Evolutionary conservation across 2,797 vertebrate genomes (phyloP), one percentile per base, ranked within the genome.

Genomic region (Columba guinea): DNA sequence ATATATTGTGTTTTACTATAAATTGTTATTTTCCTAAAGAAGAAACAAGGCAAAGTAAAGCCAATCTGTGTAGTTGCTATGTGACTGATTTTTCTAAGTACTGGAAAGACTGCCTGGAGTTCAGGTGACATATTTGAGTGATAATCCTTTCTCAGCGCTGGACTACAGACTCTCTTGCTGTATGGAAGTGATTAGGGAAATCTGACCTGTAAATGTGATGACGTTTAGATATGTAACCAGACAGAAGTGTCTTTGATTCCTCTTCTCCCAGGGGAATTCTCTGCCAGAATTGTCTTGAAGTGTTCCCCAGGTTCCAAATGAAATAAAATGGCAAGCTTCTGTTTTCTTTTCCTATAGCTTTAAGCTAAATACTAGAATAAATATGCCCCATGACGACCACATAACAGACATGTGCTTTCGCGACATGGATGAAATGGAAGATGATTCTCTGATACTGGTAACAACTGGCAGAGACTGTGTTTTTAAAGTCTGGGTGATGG

Each of bases 401-500:
- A 97, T 99, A 95, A 99, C 98, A 52, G 98, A 97, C 90, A 91
- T 99, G 96, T 99, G 98, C 97, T 99, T 99, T 88, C 97, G 98
- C 94, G 97, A 95, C 22, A 81, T 95, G 64, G 55, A 93, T 53
- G 96, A 86, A 39, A 53, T 93, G 74, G 97, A 97, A 94, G 94
- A 97, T 7, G 96, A 95, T 53, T 97, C 96, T 93, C 97, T 98
- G 88, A 96, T 98, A 89, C 94, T 99, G 97, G 98, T 99, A 82
- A 99, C 99, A 74, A 73, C 98, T 91, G 98, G 99, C 92, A 98
- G 80, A 84, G 99, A 99, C 67, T 96, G 98, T 51, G 97, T 98
- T 87, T 99, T 99, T 97, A 99, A 99, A 98, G 99, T 98, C 84
- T 99, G 99, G 99, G 94, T 98, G 89, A 97, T 99, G 56, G 95